These are phyloP conservation scores for Rhodeus uyekii DNA, from an alignment of 2,797 vertebrate species.

Conservation along the genomic window DNA sequence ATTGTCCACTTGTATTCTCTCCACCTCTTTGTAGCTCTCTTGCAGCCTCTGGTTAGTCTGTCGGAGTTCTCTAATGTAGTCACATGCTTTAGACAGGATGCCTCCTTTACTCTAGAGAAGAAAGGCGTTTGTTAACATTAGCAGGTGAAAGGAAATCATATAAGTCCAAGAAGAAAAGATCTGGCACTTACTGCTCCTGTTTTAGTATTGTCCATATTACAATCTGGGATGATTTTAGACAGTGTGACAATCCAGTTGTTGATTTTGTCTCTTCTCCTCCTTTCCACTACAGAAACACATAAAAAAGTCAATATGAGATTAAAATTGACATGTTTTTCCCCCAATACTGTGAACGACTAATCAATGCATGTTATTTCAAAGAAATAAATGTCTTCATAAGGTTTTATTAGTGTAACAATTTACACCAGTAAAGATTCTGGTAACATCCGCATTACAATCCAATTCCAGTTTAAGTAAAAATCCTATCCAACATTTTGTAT, in stretches of 20 bases:
- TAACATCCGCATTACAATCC: neutral
- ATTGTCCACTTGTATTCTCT: constrained; percentile 91
- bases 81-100: constrained; percentile 92
- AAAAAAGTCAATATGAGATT: neutral
- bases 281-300: constrained; percentile 70
- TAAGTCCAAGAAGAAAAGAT: neutral
- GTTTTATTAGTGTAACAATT: neutral
- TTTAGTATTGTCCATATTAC: constrained; percentile 82
- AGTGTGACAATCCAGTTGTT: constrained; percentile 85
- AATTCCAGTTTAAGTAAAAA: neutral
- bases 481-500: neutral
- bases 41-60: constrained; percentile 92
- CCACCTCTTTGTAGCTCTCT: constrained; percentile 90
- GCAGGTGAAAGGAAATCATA: neutral
- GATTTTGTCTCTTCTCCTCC: constrained; percentile 83
- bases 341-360: neutral
- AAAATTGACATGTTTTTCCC: neutral
- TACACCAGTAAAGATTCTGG: neutral
- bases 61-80: constrained; percentile 91
- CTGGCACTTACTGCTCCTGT: constrained; percentile 79
- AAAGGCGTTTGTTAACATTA: neutral
- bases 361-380: neutral
- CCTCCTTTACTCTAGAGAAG: constrained; percentile 88
- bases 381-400: neutral
- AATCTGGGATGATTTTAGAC: constrained; percentile 86